Base-by-base conservation (phyloP, 92 coral and sea anemone genomes). In the Heteractis magnifica region DNA sequence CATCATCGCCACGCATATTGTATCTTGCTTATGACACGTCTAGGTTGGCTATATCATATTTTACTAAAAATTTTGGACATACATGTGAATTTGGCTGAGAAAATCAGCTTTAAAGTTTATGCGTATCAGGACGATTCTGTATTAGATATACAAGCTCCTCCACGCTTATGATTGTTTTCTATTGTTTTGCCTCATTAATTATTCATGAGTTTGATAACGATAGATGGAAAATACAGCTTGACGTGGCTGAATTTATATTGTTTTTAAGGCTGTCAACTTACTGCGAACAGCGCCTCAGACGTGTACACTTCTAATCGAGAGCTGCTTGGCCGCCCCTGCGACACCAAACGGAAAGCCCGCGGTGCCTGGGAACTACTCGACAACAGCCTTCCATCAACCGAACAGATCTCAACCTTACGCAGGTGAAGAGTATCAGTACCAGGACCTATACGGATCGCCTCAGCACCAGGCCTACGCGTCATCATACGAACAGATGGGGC, bases 341-440 rank as follows among this genome's bases (percentile, higher is more conserved):
- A 88, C 89, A 1, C 97, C 92, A 15, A 89, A 93, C 58, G 97
- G 94, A 4, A 93, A 91, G 79, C 97, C 97, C 75, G 94, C 93
- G 16, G 84, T 93, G 65, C 94, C 97, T 91, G 97, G 97, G 59
- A 82, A 89, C 82, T 89, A 88, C 89, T 85, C 91, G 19, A 91
- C 97, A 70, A 88, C 97, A 44, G 97, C 97, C 65, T 93, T 93
- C 79, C 92, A 91, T 65, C 94, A 86, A 70, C 97, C 97, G 2
- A 90, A 90, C 55, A 89, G 90, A 80, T 86, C 85, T 26, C 94
- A 89, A 52, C 87, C 81, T 10, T 62, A 84, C 75, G 82, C 87
- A 84, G 81, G 80, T 60, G 80, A 34, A 77, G 87, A 84, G 81
- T 76, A 84, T 65, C 87, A 84, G 87, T 84, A 84, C 81, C 87